A percentile compares a stretch with the other conserved stretches of the same genome.
These are phyloP conservation scores for Gobiocypris rarus DNA, from an alignment of 2,113 vertebrate genomes.

Conservation along the genomic window DNA sequence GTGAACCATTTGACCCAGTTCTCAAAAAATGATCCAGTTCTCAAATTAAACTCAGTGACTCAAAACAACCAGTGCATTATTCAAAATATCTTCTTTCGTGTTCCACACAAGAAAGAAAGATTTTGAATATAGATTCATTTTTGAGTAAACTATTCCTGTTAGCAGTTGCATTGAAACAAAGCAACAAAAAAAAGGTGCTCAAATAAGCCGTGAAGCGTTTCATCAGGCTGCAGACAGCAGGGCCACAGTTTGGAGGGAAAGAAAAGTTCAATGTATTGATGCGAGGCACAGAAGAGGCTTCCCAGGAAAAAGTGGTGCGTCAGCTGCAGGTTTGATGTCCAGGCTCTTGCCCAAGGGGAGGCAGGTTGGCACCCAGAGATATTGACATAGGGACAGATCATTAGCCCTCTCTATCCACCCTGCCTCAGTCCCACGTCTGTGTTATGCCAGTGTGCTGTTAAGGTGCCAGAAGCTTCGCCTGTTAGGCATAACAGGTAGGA, in stretches of 20 bases:
- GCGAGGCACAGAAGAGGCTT: slow-evolving; percentile 42
- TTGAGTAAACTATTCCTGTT: neutral
- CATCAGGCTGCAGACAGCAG: slow-evolving; percentile 40
- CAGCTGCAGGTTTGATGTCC: slow-evolving; percentile 57
- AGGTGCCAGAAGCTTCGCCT: slow-evolving; percentile 49
- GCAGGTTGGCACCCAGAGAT: slow-evolving; percentile 63
- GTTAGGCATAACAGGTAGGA: slow-evolving; percentile 41
- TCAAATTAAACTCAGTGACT: neutral
- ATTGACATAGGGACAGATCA: slow-evolving; percentile 60
- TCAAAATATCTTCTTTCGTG: neutral
- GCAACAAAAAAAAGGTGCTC: slow-evolving; percentile 24
- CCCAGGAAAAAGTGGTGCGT: slow-evolving; percentile 54
- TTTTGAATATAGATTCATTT: neutral
- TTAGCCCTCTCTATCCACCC: slow-evolving; percentile 56
- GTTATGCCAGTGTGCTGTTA: slow-evolving; percentile 49
- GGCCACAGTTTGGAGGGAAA: slow-evolving; percentile 22
- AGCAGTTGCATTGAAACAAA: neutral
- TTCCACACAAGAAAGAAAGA: neutral
- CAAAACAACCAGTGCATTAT: neutral
- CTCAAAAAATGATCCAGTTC: neutral
- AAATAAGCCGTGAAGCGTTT: slow-evolving; percentile 28
- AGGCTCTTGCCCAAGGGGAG: slow-evolving; percentile 51
- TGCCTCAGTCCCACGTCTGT: slow-evolving; percentile 43
- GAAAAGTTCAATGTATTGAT: slow-evolving; percentile 56
- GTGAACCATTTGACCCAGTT: neutral